Conservation (phyloP, 2,113 vertebrate genomes). For the Tenrec ecaudatus region DNA sequence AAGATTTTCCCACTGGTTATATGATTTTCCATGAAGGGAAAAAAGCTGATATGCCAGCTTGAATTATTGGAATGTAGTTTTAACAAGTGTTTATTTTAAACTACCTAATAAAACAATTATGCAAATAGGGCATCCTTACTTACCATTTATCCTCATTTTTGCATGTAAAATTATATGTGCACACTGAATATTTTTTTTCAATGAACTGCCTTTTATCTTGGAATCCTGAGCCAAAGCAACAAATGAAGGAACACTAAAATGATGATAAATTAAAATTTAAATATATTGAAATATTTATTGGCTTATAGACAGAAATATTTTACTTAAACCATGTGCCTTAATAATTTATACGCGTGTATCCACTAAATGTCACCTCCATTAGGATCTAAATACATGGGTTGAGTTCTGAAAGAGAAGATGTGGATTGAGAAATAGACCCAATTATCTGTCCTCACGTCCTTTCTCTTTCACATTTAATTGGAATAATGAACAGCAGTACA, state of each 20-base stretch:
- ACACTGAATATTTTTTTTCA: not conserved
- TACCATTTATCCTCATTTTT: not conserved
- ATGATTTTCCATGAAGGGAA: constrained; percentile 6
- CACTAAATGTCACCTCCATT: constrained; percentile 34
- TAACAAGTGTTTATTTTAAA: not conserved
- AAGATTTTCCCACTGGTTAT: not conserved
- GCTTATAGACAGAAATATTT: constrained; percentile 13
- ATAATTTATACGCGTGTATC: constrained; percentile 34
- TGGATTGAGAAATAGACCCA: not conserved
- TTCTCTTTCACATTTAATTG: constrained; percentile 20
- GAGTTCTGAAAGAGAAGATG: constrained; percentile 18
- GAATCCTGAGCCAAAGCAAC: not conserved
- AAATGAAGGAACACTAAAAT: constrained; percentile 1
- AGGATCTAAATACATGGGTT: constrained; percentile 1
- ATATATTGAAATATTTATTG: constrained; percentile 54
- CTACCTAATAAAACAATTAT: not conserved
- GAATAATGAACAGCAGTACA: not conserved
- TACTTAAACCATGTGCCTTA: constrained; percentile 13
- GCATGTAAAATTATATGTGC: not conserved
- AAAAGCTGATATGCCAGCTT: not conserved
- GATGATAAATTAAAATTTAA: constrained; percentile 48
- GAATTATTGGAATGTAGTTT: not conserved
- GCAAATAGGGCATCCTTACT: not conserved
- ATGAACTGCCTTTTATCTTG: not conserved
- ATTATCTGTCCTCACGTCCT: not conserved